phyloP scores from a whole-genome alignment of 2,797 vertebrate species.

The Brachymystax lenok region DNA sequence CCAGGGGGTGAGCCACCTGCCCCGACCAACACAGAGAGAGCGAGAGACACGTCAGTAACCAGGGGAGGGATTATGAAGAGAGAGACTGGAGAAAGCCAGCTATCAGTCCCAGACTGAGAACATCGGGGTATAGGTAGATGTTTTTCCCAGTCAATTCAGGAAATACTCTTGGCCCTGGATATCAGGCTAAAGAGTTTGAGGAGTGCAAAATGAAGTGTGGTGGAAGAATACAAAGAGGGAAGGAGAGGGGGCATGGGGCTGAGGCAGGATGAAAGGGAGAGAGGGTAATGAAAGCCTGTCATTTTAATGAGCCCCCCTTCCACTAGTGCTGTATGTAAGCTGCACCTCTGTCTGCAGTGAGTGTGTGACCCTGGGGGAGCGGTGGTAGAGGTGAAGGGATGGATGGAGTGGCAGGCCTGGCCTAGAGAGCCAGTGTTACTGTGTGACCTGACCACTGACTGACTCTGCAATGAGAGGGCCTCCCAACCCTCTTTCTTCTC shows the following conservation, averaged over 20 bases:
- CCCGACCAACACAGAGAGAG: constrained; percentile 22
- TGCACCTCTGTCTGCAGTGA: too few relatives aligned
- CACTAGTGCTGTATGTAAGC: background rate
- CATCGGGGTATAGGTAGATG: too few relatives aligned
- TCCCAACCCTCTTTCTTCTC: constrained; percentile 18
- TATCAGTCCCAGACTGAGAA: too few relatives aligned
- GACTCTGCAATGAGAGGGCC: constrained; percentile 39
- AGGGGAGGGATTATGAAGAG: background rate
- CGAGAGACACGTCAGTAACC: constrained; percentile 3
- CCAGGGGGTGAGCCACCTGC: constrained; percentile 95
- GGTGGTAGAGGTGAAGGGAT: constrained; percentile 18
- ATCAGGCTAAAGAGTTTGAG: background rate
- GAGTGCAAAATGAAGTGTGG: background rate
- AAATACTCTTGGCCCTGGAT: too few relatives aligned
- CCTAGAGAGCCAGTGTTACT: constrained; percentile 8
- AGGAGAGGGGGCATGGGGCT: background rate
- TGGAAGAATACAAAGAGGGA: background rate
- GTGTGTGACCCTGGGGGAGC: background rate
- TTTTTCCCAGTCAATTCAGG: too few relatives aligned
- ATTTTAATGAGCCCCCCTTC: background rate
- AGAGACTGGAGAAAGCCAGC: background rate
- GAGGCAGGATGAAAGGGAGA: constrained; percentile 3
- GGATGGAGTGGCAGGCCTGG: constrained; percentile 16
- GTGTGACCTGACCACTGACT: constrained; percentile 35
- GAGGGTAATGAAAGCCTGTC: background rate